Evolutionary conservation across 2,888 invertebrate species (phyloP).

Genomic region (Muscina levida): DNA sequence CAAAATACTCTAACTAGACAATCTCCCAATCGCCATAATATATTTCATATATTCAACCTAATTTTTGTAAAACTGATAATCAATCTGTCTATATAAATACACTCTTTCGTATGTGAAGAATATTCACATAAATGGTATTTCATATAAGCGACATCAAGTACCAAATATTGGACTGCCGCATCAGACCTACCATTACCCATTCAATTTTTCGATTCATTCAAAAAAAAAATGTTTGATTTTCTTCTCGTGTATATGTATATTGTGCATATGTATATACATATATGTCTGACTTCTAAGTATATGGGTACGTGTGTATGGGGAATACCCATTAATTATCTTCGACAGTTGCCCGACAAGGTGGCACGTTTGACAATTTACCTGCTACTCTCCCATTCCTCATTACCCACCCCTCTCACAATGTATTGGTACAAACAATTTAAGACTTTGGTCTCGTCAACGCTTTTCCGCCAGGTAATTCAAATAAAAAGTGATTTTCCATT

Average conservation of each 20-base stretch:
- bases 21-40: too few species aligned
- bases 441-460: conserved; percentile 42
- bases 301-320: conserved; percentile 66
- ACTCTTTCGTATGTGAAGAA: too few species aligned
- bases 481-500: conserved; percentile 68
- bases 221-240: conserved; percentile 18
- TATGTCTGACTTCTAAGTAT: too few species aligned
- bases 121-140: too few species aligned
- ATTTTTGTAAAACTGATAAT: too few species aligned
- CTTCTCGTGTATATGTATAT: neutral
- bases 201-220: too few species aligned
- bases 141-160: too few species aligned
- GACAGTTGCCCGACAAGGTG: conserved; percentile 70
- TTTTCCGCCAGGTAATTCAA: conserved; percentile 72
- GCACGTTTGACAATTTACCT: conserved; percentile 71
- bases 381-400: neutral
- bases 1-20: too few species aligned
- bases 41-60: too few species aligned
- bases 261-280: conserved; percentile 6
- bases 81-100: too few species aligned
- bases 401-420: neutral
- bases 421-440: conserved; percentile 47
- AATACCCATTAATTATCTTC: conserved; percentile 71
- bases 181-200: too few species aligned
- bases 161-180: too few species aligned